Conservation (phyloP, 1,140 invertebrate species). For the Brachionus sp. region DNA sequence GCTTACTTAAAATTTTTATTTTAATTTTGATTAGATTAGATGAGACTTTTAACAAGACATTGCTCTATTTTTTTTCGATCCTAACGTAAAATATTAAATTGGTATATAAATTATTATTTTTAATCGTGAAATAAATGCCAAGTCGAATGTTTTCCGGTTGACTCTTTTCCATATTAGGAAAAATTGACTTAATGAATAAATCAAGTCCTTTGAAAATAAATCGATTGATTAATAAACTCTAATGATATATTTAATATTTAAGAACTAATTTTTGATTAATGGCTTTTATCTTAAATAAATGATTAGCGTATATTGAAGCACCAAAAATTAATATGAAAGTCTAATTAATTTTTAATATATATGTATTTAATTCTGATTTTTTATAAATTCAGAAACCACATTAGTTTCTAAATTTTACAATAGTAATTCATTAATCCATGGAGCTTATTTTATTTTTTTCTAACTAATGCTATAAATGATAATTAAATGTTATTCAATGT, state of each 20-base stretch:
- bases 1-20: too few species aligned
- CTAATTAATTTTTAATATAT: background rate
- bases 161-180: background rate
- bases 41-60: too few species aligned
- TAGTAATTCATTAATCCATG: background rate
- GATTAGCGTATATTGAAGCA: constrained; percentile 2
- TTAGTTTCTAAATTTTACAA: background rate
- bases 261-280: background rate
- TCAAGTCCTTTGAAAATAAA: background rate
- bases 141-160: background rate
- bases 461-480: background rate
- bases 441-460: background rate
- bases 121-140: background rate
- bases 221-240: background rate
- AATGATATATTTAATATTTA: constrained; percentile 3
- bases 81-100: background rate
- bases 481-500: background rate
- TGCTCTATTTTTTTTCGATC: background rate
- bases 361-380: background rate
- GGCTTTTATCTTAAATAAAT: background rate
- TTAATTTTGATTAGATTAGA: too few species aligned
- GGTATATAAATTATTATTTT: background rate
- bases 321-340: background rate
- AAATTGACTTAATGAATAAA: background rate
- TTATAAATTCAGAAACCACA: background rate